phyloP scores from a whole-genome alignment of 2,113 vertebrate genomes.

The Patagioenas fasciata region DNA sequence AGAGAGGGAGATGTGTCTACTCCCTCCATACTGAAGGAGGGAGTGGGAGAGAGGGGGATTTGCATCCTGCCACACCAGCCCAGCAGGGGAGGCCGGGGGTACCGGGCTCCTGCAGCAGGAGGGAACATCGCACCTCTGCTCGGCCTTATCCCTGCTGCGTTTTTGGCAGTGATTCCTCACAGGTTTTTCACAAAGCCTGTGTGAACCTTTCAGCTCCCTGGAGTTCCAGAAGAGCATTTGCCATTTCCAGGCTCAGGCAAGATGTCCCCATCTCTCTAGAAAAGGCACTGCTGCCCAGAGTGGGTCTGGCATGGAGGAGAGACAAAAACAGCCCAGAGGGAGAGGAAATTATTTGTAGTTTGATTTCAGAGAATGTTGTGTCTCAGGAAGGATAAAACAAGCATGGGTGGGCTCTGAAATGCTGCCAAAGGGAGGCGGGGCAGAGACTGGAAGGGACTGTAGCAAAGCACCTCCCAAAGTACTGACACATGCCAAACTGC shows the following conservation, averaged over 20 bases:
- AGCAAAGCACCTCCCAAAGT: neutral
- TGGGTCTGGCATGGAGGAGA: neutral
- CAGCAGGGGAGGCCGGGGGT: too few species aligned
- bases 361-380: neutral
- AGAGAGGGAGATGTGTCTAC: too few species aligned
- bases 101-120: neutral
- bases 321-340: neutral
- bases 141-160: fast-evolving
- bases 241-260: neutral
- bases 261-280: fast-evolving
- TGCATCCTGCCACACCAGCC: too few species aligned
- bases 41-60: too few species aligned
- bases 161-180: neutral
- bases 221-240: neutral
- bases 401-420: neutral
- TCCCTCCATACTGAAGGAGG: too few species aligned
- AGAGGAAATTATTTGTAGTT: neutral
- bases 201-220: fast-evolving
- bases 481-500: neutral
- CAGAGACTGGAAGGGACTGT: neutral
- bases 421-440: neutral
- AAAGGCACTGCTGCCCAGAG: neutral
- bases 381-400: neutral
- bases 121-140: neutral
- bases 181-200: neutral